Evolutionary conservation across 2,888 invertebrate genomes (phyloP).

Genomic region (Trachelus stipa): DNA sequence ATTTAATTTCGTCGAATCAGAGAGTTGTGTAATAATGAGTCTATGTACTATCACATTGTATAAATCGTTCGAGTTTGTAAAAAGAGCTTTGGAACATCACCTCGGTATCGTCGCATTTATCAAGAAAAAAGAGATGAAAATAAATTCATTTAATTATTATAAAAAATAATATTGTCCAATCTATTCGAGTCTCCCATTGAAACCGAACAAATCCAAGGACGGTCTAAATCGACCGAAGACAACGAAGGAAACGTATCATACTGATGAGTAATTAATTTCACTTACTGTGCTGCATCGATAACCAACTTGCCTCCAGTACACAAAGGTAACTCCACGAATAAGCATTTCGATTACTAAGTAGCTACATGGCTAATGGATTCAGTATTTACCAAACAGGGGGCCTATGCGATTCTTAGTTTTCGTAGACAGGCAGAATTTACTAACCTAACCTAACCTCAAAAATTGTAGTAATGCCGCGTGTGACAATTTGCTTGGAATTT

Average conservation of each 20-base stretch:
- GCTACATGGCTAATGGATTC: background rate
- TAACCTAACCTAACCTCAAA: too few species aligned
- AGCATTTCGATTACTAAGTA: background rate
- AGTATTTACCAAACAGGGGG: background rate
- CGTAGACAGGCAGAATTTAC: background rate
- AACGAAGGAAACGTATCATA: background rate
- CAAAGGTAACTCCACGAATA: background rate
- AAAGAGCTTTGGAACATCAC: background rate
- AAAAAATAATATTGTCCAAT: background rate
- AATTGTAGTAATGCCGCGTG: background rate
- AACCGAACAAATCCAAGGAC: background rate
- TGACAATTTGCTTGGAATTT: background rate
- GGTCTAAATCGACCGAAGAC: background rate
- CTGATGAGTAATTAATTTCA: background rate
- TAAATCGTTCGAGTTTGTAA: conserved; percentile 1
- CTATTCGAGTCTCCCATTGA: background rate
- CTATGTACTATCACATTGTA: background rate
- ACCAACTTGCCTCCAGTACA: background rate
- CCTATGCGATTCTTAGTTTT: background rate
- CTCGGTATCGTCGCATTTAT: background rate
- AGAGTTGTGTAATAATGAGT: background rate
- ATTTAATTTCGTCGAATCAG: background rate
- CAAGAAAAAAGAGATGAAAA: background rate
- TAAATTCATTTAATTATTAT: conserved; percentile 11
- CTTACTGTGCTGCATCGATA: background rate